Base-by-base conservation (phyloP, 2,113 vertebrate species). In the Lycaon pictus region DNA sequence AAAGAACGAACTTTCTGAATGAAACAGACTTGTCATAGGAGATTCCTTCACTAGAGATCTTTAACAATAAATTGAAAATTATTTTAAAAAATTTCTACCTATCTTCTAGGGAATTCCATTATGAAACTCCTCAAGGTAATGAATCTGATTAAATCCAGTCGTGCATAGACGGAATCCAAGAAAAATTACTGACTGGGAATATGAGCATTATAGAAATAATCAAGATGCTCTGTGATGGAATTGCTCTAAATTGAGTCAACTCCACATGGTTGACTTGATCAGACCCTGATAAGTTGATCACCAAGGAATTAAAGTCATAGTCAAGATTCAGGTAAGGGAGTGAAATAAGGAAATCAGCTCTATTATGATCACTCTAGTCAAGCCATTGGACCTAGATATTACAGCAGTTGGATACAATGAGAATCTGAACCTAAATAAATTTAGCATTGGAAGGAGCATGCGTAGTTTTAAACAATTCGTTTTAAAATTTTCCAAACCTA, bases 1-100 rank as follows among this genome's bases (percentile, higher is more conserved):
- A 96, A 55, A 27, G 23, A 93, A 82, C 81, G 7, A 95, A 67
- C 35, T 88, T 96, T 77, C 86, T 97, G 32, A 97, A 83, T 77
- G 32, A 48, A 83, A 58, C 13, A 74, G 48, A n/a, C 65, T 87
- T 72, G 1, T 48, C n/a, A 58, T 60, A 55, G 27, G 11, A 48
- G 11, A 89, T 58, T 60, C 22, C 23, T 93, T 92, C n/a, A 60
- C 53, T 93, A 32, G 23, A 63, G 69, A 89, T 60, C 3, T 91
- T 93, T 60, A 84, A 85, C 16, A 74, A 58, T 51, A 79, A 84
- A 53, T 90, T 82, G 29, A 93, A 65, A 96, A 72, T 81, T 16
- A 91, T 91, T 97, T 85, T 4, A 76, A 85, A 65, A 2, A 3
- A 10, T 88, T 79, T 91, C 16, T 62, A 32, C n/a, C 69, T 93